A percentile compares a stretch with the other conserved stretches of the same genome.
Conservation (phyloP, 2,888 invertebrate genomes). For the Hedychridium roseum region DNA sequence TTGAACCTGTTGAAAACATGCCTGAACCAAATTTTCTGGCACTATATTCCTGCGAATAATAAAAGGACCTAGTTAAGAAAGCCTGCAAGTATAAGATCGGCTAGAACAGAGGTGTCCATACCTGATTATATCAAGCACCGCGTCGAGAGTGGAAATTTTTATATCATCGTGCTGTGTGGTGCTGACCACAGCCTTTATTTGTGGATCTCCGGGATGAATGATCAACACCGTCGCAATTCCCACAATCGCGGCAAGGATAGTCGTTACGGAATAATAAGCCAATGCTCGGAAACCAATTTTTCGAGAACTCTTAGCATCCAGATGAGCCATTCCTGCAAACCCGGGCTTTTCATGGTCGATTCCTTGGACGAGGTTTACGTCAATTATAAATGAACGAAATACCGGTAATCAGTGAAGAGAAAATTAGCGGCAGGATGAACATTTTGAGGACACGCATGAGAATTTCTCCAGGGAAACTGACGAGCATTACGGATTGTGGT, state of each 20-base stretch:
- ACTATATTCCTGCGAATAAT: slow-evolving; percentile 67
- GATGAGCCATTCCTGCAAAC: slow-evolving; percentile 68
- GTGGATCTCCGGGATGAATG: slow-evolving; percentile 73
- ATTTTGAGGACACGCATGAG: slow-evolving; percentile 75
- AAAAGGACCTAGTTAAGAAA: background rate
- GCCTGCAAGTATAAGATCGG: no score
- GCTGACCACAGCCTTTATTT: slow-evolving; percentile 53
- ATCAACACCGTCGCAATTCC: slow-evolving; percentile 71
- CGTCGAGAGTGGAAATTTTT: slow-evolving; percentile 67
- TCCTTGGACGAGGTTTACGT: no score
- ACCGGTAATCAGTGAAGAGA: slow-evolving; percentile 73
- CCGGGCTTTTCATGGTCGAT: background rate
- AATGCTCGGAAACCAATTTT: slow-evolving; percentile 72
- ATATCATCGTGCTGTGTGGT: slow-evolving; percentile 34
- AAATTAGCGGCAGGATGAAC: slow-evolving; percentile 74
- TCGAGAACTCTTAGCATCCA: slow-evolving; percentile 72
- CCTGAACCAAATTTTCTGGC: slow-evolving; percentile 70
- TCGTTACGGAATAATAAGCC: slow-evolving; percentile 72
- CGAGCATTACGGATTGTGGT: slow-evolving; percentile 66
- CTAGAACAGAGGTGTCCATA: no score
- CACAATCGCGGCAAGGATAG: slow-evolving; percentile 71
- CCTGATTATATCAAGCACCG: slow-evolving; percentile 70
- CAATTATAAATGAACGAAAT: no score
- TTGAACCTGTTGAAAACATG: slow-evolving; percentile 69
- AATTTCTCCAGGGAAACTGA: slow-evolving; percentile 74